phyloP scores from a whole-genome alignment of 2,888 invertebrate genomes.

The Saturnia japonica region DNA sequence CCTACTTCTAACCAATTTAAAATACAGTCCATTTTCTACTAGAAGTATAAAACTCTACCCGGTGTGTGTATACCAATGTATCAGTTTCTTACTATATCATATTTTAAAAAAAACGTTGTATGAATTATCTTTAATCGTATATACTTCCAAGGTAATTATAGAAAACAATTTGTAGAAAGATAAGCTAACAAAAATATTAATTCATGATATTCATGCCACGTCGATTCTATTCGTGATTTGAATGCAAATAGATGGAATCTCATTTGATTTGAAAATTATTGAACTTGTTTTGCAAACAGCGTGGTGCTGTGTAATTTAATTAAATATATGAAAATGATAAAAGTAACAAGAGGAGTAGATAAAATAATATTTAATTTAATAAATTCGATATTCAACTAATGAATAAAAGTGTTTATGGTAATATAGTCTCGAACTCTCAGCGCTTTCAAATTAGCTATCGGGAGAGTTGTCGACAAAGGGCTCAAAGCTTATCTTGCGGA shows the following conservation, averaged over 20 bases:
- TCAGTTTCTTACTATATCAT: background rate
- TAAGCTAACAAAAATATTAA: conserved; percentile 43
- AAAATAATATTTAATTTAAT: conserved; percentile 52
- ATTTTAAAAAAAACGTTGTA: background rate
- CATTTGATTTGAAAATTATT: conserved; percentile 54
- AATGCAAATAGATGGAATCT: conserved; percentile 55
- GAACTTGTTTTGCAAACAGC: conserved; percentile 49
- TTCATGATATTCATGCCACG: conserved; percentile 50
- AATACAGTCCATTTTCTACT: too few species aligned
- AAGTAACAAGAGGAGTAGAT: conserved; percentile 47
- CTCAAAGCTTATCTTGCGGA: conserved; percentile 74
- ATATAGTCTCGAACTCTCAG: conserved; percentile 35
- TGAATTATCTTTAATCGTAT: background rate
- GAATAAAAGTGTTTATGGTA: conserved; percentile 56
- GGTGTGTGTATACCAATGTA: too few species aligned
- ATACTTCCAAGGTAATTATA: conserved; percentile 5
- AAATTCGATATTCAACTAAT: conserved; percentile 60
- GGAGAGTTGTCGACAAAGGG: conserved; percentile 72
- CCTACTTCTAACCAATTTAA: too few species aligned
- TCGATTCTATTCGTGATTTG: conserved; percentile 52
- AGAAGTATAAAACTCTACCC: too few species aligned
- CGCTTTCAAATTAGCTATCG: conserved; percentile 73
- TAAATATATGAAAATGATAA: conserved; percentile 58
- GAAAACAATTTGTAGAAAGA: conserved; percentile 30
- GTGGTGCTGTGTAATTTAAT: conserved; percentile 48